Evolutionary conservation across 2,113 vertebrate genomes (phyloP).

Genomic region (Notothenia coriiceps): DNA sequence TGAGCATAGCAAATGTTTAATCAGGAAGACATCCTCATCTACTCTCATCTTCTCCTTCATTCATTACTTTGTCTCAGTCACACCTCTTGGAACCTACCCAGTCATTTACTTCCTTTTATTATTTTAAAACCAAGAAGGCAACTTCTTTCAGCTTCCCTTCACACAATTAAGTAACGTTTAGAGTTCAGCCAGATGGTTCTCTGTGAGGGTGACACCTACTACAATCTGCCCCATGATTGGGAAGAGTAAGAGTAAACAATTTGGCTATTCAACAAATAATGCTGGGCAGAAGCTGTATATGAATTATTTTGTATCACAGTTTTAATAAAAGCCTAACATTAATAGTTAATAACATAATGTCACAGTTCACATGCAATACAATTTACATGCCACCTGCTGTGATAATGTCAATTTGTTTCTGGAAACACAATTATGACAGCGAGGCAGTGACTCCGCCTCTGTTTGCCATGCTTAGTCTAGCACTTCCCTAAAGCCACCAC

Average conservation of each 20-base stretch:
- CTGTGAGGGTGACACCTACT: conserved; percentile 1
- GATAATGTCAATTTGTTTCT: neutral
- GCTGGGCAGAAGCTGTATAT: neutral
- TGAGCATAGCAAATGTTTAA: conserved; percentile 38
- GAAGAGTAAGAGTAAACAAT: neutral
- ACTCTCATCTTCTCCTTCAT: conserved; percentile 29
- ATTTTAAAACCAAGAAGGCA: conserved; percentile 29
- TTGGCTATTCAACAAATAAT: neutral
- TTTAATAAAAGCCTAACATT: neutral
- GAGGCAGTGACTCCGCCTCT: neutral
- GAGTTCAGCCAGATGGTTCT: neutral
- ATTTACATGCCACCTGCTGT: neutral
- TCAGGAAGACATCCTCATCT: conserved; percentile 27
- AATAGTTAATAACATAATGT: neutral
- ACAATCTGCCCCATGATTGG: conserved; percentile 2
- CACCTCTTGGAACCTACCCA: conserved; percentile 42
- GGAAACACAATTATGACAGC: conserved; percentile 25
- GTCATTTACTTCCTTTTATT: conserved; percentile 24
- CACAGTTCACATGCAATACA: neutral
- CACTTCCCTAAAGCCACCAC: neutral
- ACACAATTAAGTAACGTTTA: neutral
- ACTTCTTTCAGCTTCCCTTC: conserved; percentile 12
- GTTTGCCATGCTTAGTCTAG: neutral
- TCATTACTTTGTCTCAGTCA: conserved; percentile 42
- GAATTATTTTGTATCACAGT: neutral